Percentiles rank a stretch among this genome's conserved stretches.
Conservation (phyloP, 2,113 vertebrate species). For the Heptranchias perlo region DNA sequence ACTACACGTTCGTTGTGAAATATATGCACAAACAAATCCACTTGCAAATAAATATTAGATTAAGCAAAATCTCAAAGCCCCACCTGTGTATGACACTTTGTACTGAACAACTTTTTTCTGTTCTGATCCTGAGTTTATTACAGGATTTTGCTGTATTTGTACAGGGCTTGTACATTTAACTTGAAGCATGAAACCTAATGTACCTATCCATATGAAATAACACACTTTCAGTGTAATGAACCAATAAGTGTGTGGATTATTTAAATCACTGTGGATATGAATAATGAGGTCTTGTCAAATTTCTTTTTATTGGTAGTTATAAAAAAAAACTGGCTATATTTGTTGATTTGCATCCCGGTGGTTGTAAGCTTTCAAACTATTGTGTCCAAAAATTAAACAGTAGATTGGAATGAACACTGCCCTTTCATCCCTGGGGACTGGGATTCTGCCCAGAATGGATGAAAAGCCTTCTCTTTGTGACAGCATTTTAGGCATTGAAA, state of each 20-base stretch:
- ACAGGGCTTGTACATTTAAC: background rate
- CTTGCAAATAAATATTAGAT: constrained; percentile 13
- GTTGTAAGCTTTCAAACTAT: background rate
- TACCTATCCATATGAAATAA: background rate
- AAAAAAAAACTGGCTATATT: background rate
- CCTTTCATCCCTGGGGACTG: background rate
- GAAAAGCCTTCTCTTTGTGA: background rate
- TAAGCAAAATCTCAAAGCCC: background rate
- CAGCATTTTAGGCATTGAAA: background rate
- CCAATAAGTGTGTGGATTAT: background rate
- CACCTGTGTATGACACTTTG: background rate
- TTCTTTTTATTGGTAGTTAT: background rate
- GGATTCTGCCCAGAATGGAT: background rate
- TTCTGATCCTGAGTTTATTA: background rate
- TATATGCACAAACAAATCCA: background rate
- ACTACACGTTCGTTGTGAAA: background rate
- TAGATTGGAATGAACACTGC: background rate
- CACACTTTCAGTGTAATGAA: background rate
- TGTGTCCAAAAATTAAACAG: background rate
- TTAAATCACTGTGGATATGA: background rate
- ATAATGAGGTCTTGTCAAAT: background rate
- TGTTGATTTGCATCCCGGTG: background rate
- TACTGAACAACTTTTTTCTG: background rate
- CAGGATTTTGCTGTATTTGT: background rate
- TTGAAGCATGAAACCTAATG: background rate